A percentile compares a stretch with the other conserved stretches of the same genome.
Evolutionary conservation across 2,113 vertebrate genomes (phyloP).

Genomic region (Eulemur macaco): DNA sequence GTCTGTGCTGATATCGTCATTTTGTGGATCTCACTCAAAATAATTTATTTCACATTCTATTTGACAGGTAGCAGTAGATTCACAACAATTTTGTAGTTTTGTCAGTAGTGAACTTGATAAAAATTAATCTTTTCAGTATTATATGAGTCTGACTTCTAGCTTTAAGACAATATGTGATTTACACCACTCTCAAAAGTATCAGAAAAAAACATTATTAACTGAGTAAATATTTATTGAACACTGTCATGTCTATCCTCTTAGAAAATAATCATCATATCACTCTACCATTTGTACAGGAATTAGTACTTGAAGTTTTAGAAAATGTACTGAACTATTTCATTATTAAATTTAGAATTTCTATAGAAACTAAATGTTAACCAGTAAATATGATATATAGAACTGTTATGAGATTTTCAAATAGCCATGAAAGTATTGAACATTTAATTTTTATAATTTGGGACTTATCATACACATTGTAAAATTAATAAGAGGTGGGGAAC

Average conservation of each 20-base stretch:
- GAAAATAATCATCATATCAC: not conserved
- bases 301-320: not conserved
- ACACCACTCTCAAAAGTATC: not conserved
- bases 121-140: slow-evolving; percentile 26
- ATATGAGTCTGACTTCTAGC: not conserved
- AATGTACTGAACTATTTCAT: not conserved
- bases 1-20: not conserved
- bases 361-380: not conserved
- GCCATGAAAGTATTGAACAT: not conserved
- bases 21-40: slow-evolving; percentile 17
- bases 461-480: not conserved
- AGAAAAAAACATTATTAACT: not conserved
- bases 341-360: not conserved
- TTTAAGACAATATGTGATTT: not conserved
- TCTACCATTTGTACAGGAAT: not conserved
- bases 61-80: not conserved
- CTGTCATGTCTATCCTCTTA: not conserved
- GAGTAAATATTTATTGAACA: not conserved
- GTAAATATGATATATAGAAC: not conserved
- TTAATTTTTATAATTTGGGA: not conserved
- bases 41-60: slow-evolving; percentile 12
- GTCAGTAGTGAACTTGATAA: not conserved
- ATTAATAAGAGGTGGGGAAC: not conserved
- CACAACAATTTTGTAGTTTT: not conserved
- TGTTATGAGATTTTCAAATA: not conserved